Evolutionary conservation across 2,797 vertebrate species (phyloP).

Genomic region (Sciaenops ocellatus): DNA sequence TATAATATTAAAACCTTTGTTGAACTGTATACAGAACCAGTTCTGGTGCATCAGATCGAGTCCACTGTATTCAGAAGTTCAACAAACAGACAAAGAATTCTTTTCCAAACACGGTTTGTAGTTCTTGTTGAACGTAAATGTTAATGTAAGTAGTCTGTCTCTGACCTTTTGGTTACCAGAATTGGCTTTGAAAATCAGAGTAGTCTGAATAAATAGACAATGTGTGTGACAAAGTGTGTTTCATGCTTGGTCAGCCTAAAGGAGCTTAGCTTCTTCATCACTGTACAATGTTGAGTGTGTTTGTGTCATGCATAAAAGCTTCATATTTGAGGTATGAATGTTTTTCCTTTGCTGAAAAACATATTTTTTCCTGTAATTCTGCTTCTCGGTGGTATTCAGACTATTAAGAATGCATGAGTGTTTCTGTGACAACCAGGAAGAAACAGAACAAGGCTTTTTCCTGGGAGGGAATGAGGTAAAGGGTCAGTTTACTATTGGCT

Average conservation of each 20-base stretch:
- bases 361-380: slow-evolving; percentile 33
- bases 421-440: slow-evolving; percentile 80
- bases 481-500: slow-evolving; percentile 54
- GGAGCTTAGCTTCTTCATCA: neutral
- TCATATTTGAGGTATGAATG: slow-evolving; percentile 47
- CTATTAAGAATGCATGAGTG: slow-evolving; percentile 54
- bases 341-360: slow-evolving; percentile 27
- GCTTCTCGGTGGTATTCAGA: slow-evolving; percentile 64
- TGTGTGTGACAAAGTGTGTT: too few species aligned
- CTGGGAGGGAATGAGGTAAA: slow-evolving; percentile 67
- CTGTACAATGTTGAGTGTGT: neutral
- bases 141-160: neutral
- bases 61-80: neutral
- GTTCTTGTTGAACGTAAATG: neutral
- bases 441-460: slow-evolving; percentile 75
- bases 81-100: neutral
- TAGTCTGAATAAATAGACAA: neutral
- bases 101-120: neutral
- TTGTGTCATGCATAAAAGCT: neutral
- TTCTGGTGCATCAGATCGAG: neutral
- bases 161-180: too few species aligned
- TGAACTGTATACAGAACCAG: neutral
- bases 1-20: neutral
- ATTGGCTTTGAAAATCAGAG: too few species aligned
- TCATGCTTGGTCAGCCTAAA: too few species aligned